Evolutionary conservation across 2,797 vertebrate species (phyloP).

Genomic region (Siniperca scherzeri): DNA sequence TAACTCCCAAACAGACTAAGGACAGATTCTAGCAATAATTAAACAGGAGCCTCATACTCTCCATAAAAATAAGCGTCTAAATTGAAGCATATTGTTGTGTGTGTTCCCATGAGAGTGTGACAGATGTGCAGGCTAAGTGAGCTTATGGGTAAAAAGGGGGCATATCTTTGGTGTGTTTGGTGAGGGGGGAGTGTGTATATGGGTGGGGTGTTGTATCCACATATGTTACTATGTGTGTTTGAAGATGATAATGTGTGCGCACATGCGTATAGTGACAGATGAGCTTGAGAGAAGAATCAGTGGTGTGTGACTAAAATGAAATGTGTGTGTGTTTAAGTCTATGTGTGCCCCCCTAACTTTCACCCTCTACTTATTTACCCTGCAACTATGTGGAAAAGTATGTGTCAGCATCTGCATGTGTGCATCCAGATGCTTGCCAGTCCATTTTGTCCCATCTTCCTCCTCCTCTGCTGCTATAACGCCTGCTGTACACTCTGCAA

Average conservation of each 20-base stretch:
- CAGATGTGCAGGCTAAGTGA: conserved; percentile 75
- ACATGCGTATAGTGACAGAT: conserved; percentile 47
- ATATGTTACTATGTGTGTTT: conserved; percentile 39
- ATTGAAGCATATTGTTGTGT: conserved; percentile 68
- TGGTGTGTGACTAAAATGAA: conserved; percentile 18
- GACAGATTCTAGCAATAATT: conserved; percentile 67
- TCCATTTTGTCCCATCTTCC: conserved; percentile 48
- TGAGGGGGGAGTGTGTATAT: conserved; percentile 22
- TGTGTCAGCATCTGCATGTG: conserved; percentile 40
- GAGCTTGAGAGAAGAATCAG: conserved; percentile 32
- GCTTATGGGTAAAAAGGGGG: conserved; percentile 49
- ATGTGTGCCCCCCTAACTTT: conserved; percentile 25
- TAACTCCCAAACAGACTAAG: conserved; percentile 54
- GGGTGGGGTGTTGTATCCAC: conserved; percentile 7
- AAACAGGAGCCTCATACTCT: conserved; percentile 47
- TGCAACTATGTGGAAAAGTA: conserved; percentile 19
- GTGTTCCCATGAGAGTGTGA: conserved; percentile 56
- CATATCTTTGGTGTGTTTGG: conserved; percentile 2
- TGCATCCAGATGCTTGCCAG: conserved; percentile 52
- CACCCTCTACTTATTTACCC: conserved; percentile 42
- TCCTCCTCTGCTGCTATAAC: conserved; percentile 38
- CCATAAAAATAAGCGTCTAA: conserved; percentile 58
- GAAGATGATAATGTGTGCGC: conserved; percentile 47
- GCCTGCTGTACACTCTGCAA: conserved; percentile 55
- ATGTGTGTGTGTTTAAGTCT: neutral